Conservation (phyloP, 2,888 invertebrate species). For the Odontothrips loti region DNA sequence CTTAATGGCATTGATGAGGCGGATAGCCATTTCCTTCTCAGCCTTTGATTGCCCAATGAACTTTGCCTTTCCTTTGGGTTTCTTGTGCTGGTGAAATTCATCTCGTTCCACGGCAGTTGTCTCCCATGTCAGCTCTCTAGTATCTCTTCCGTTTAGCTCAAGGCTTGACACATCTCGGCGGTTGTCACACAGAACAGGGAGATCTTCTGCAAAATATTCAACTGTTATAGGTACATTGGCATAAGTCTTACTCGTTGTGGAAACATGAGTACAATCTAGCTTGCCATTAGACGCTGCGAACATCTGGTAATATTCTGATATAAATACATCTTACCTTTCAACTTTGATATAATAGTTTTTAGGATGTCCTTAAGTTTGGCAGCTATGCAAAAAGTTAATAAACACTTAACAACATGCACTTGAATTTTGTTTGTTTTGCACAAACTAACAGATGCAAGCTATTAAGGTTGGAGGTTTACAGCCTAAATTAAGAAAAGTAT, state of each 20-base stretch:
- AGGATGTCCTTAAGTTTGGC: slow-evolving; percentile 20
- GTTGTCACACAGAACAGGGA: slow-evolving; percentile 33
- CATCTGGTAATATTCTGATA: background rate
- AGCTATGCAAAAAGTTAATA: slow-evolving; percentile 11
- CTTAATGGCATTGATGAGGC: slow-evolving; percentile 49
- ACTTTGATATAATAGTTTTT: background rate
- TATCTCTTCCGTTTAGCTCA: background rate
- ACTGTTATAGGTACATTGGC: no score
- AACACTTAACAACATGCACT: background rate
- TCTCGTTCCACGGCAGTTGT: slow-evolving; percentile 37
- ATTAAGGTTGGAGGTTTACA: no score
- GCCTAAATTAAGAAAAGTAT: background rate
- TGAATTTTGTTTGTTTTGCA: background rate
- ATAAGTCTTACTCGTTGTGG: no score
- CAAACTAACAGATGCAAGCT: background rate
- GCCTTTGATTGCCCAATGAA: slow-evolving; percentile 50
- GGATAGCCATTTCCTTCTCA: slow-evolving; percentile 51
- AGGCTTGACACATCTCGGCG: slow-evolving; percentile 21
- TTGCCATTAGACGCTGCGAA: background rate
- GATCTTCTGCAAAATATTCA: slow-evolving; percentile 26
- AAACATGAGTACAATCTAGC: background rate
- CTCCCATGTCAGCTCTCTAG: background rate
- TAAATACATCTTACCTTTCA: background rate
- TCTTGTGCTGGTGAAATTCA: slow-evolving; percentile 41
- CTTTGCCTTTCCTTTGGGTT: slow-evolving; percentile 50